Evolutionary conservation across 2,113 vertebrate genomes (phyloP).

Genomic region (Coreoperca whiteheadi): DNA sequence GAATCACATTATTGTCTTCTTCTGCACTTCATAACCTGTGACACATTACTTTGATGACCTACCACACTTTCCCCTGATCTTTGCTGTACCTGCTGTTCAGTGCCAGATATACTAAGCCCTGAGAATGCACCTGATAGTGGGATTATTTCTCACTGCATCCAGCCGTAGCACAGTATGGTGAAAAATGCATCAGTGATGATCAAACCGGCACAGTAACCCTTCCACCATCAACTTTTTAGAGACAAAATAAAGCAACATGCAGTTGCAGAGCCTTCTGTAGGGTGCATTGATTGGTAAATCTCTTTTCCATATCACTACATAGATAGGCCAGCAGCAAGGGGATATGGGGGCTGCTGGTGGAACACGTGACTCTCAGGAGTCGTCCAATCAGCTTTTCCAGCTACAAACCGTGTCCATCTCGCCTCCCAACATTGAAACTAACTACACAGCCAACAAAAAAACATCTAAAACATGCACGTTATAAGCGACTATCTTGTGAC

Average conservation of each 20-base stretch:
- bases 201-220: neutral
- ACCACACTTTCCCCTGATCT: conserved; percentile 2
- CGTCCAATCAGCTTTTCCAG: conserved; percentile 77
- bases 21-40: conserved; percentile 44
- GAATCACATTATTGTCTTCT: conserved; percentile 29
- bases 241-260: neutral
- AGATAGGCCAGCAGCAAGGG: conserved; percentile 48
- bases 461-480: conserved; percentile 3
- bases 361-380: conserved; percentile 81
- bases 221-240: conserved; percentile 6
- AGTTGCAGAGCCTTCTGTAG: conserved; percentile 16
- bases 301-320: conserved; percentile 59
- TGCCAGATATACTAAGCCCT: neutral
- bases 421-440: conserved; percentile 44
- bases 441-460: conserved; percentile 40
- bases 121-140: conserved; percentile 1
- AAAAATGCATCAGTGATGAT: neutral
- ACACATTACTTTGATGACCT: conserved; percentile 37
- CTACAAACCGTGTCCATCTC: conserved; percentile 67
- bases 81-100: neutral
- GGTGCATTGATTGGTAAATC: conserved; percentile 51
- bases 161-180: neutral
- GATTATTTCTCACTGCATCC: neutral
- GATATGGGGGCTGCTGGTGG: conserved; percentile 59
- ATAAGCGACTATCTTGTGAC: neutral